Base-by-base conservation (phyloP, 1,140 invertebrate species). In the Anagrus nilaparvatae region DNA sequence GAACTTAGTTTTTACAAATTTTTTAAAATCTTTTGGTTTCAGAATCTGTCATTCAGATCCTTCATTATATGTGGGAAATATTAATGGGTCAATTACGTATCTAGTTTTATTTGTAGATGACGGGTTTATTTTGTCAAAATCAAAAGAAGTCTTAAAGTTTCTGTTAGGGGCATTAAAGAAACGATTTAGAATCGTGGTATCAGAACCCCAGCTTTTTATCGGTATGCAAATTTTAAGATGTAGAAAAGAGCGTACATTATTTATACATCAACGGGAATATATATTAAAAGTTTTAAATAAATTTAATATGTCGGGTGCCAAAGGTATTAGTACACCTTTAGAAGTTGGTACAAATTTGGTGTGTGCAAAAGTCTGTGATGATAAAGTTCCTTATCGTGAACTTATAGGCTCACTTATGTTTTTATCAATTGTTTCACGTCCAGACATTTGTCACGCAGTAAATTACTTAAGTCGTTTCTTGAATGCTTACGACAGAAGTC, bases 71-170 rank as follows among this genome's bases (percentile, higher is more conserved):
- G 9, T n/a, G 3, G 16, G 33, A 4, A 7, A 27, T 6, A 13
- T 9, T 6, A 1, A 34, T 24, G 18, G 23, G 4, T 3, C 28
- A 3, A 27, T 10, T 13, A 23, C 47, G n/a, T 36, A 42, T 29
- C 19, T 55, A 0, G 28, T 41, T 0, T 24, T 51, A 1, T 53
- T 41, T 25, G 50, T 53, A 1, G 46, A 51, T 14, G 48, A 52
- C 24, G 40, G 39, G 0, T n/a, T 52, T 0, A 14, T 52, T 5
- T 19, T 42, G 3, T 28, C 34, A 5, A 33, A 43, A 23, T 13
- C 13, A 25, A 16, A 16, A 40, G 12, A 44, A 9, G 16, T 24
- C 20, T 9, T 40, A 17, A 20, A 43, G 2, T n/a, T 18, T 10
- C 33, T 45, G 7, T 9, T 20, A 7, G 13, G 37, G 1, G 10